Base-by-base conservation (phyloP, 1,140 invertebrate species). In the Sinella curviseta region DNA sequence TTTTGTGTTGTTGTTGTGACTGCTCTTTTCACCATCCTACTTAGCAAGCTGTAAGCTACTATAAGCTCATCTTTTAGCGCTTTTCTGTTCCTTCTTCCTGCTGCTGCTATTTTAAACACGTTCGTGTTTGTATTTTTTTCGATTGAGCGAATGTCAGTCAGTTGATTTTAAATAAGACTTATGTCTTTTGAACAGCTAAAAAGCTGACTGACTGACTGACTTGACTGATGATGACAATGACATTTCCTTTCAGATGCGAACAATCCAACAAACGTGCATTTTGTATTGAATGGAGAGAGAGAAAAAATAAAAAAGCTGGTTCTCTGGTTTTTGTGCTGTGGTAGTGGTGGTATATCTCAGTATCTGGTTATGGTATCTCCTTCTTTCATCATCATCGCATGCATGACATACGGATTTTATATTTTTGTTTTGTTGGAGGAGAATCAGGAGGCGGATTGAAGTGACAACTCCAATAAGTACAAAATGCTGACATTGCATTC, bases 161-260 rank as follows among this genome's bases (percentile, higher is more conserved):
- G 8, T 20, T 12, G 39, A 20, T 12, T 33, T 70, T 31, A 70
- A 24, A 60, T 60, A 60, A 60, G 24, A 26, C 8, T 70, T 14
- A 8, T 70, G 2, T 70, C 12, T 70, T 8, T 17, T 24, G 65
- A 30, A 70, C 31, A 24, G n/a, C 1, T 12, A 14, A 31, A 33
- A 70, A 70, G 30, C 65, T 60, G 55, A 26, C 65, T 30, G 1
- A 31, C 8, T 14, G 65, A 70, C 26, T 30, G 65, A 60, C 24
- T 12, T 3, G 3, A 33, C 3, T 70, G 28, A 70, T 70, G 65
- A 70, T 70, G 65, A 70, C 65, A 70, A 33, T 70, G 65, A 70
- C 65, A 70, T 70, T 70, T 70, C n/a, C 65, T 70, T 70, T 70
- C 31, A 31, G 31, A 17, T n/a, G 24, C 57, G 17, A 60, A 60